A percentile compares a stretch with the other conserved stretches of the same genome.
phyloP scores from a whole-genome alignment of 2,888 invertebrate species.

The Arge pagana region DNA sequence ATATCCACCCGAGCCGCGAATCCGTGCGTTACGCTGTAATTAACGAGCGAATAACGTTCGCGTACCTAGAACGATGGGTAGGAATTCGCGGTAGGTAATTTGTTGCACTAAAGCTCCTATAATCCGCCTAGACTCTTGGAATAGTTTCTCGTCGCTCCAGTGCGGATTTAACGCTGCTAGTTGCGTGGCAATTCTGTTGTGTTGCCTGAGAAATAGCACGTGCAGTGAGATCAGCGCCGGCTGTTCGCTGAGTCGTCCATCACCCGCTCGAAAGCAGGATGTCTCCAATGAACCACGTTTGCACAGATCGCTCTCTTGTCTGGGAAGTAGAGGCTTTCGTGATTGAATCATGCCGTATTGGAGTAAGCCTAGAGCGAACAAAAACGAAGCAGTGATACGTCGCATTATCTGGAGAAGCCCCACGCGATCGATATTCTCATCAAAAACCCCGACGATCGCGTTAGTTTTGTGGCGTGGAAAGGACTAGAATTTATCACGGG shows the following conservation, averaged over 20 bases:
- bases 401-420: too few species aligned
- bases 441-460: too few species aligned
- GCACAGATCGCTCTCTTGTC: slow-evolving; percentile 67
- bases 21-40: neutral
- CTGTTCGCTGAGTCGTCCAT: slow-evolving; percentile 79
- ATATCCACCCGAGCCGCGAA: too few species aligned
- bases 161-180: slow-evolving; percentile 76
- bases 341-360: slow-evolving; percentile 69
- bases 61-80: slow-evolving; percentile 77
- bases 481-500: too few species aligned
- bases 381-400: too few species aligned
- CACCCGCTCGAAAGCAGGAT: slow-evolving; percentile 79
- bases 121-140: slow-evolving; percentile 82
- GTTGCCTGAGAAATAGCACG: slow-evolving; percentile 75
- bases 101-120: slow-evolving; percentile 83
- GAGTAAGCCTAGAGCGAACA: slow-evolving; percentile 47
- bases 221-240: slow-evolving; percentile 78
- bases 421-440: too few species aligned
- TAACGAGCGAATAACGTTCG: neutral
- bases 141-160: slow-evolving; percentile 88
- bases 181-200: slow-evolving; percentile 75
- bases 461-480: too few species aligned
- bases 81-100: slow-evolving; percentile 81
- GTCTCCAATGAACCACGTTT: slow-evolving; percentile 72
- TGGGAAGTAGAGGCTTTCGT: slow-evolving; percentile 64